Percentiles rank a stretch among this genome's conserved stretches.
Conservation (phyloP, 2,888 invertebrate genomes). For the Rotaria macrura region DNA sequence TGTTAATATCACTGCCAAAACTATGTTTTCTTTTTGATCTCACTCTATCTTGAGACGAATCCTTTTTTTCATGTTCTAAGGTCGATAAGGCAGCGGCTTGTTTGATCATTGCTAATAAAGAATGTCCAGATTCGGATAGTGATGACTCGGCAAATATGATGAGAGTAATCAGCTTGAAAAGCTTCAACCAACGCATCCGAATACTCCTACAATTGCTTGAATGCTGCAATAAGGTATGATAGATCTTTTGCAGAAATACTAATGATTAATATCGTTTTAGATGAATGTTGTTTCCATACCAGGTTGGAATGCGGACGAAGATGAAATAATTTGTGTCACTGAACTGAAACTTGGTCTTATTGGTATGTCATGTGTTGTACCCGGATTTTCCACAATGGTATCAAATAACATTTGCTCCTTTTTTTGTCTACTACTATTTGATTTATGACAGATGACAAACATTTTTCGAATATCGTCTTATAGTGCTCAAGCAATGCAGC, state of each 20-base stretch:
- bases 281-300: conserved; percentile 61
- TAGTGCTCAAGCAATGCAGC: too few species aligned
- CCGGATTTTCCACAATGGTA: conserved; percentile 84
- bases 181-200: conserved; percentile 96
- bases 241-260: too few species aligned
- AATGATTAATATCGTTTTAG: not conserved
- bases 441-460: not conserved
- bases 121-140: conserved; percentile 98
- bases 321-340: conserved; percentile 96
- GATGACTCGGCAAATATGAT: conserved; percentile 99
- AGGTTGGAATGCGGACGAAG: conserved; percentile 99
- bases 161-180: conserved; percentile 99
- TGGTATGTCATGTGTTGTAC: conserved; percentile 96
- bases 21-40: too few species aligned
- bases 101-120: conserved; percentile 96
- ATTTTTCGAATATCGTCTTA: not conserved
- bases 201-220: conserved; percentile 99
- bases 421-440: not conserved
- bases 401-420: not conserved
- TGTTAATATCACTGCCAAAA: too few species aligned
- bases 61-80: conserved; percentile 36
- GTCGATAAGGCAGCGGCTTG: conserved; percentile 86
- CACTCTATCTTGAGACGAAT: too few species aligned
- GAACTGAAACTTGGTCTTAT: conserved; percentile 98
- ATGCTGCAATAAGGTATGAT: conserved; percentile 89